phyloP scores from a whole-genome alignment of 1,140 invertebrate genomes.

The Platyscapa corneri region DNA sequence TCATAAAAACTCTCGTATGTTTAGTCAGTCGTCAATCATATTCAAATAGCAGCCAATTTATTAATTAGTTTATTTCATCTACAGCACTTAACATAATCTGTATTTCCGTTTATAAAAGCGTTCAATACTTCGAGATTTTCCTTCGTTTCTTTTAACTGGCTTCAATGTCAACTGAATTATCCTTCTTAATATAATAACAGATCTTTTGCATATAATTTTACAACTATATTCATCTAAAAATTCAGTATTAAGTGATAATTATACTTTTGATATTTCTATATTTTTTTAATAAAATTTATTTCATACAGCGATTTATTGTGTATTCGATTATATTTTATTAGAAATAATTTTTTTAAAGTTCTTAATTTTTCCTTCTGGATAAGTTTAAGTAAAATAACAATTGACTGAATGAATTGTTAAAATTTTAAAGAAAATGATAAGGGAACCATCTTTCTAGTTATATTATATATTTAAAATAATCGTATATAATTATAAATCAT shows the following conservation, averaged over 20 bases:
- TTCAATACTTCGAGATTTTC: constrained; percentile 7
- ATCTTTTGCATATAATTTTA: not conserved
- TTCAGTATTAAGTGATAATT: not conserved
- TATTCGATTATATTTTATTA: not conserved
- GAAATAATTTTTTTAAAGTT: no score
- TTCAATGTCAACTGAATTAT: not conserved
- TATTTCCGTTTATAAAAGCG: not conserved
- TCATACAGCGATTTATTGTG: not conserved
- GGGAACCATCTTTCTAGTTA: no score
- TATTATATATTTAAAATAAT: no score
- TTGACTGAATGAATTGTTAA: no score
- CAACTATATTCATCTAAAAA: not conserved
- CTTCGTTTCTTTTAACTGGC: not conserved
- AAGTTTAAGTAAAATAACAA: no score
- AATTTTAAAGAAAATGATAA: no score
- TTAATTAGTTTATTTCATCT: not conserved
- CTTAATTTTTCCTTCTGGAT: no score
- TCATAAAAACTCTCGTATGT: not conserved
- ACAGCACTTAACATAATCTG: not conserved
- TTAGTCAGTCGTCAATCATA: not conserved
- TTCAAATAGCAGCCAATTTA: not conserved
- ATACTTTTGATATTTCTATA: not conserved
- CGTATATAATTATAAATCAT: no score
- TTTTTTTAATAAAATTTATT: not conserved
- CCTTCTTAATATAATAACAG: not conserved